Evolutionary conservation across 2,888 invertebrate genomes (phyloP), one percentile per base, ranked within the genome.

Genomic region (Tetragonula carbonaria): DNA sequence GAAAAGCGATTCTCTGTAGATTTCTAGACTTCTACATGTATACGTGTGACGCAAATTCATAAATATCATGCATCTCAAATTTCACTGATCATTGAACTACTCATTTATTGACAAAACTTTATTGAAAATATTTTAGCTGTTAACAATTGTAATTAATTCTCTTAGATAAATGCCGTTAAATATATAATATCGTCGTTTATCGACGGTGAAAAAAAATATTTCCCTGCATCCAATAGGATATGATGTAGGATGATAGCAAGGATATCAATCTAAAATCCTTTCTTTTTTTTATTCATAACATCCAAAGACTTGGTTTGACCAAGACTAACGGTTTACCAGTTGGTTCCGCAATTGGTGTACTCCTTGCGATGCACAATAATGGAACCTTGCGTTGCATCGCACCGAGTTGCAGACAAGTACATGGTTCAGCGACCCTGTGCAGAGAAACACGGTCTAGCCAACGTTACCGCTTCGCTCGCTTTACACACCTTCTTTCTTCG

Each of bases 401-500:
- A 84, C 79, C 82, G 84, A 88, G 83, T 85, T 86, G 84, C 85
- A 86, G 88, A 90, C 88, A 86, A 89, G 89, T 86, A 92, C 91
- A 87, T 92, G 94, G 92, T 93, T 91, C 92, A 92, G 88, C 91
- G 93, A 93, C 92, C 92, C 86, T 91, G 80, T 86, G 81, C 73
- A 66, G 88, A 86, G 88, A 85, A 88, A 85, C 90, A 87, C 84
- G 78, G 80, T 80, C 78, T 77, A 78, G 86, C 74, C 78, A 86
- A 74, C 88, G 85, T 85, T 88, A 86, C 87, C 85, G 87, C 87
- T 82, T 86, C 85, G 89, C 86, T 87, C 86, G 86, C 86, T 57
- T 74, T 57, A 75, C 78, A 66, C 76, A 75, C 71, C 82, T 84
- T 82, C 82, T 81, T 73, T 84, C 78, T 59, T 59, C 66, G 81